phyloP scores from a whole-genome alignment of 64 coral and sea anemone genomes.

The Stichodactyla mertensii region DNA sequence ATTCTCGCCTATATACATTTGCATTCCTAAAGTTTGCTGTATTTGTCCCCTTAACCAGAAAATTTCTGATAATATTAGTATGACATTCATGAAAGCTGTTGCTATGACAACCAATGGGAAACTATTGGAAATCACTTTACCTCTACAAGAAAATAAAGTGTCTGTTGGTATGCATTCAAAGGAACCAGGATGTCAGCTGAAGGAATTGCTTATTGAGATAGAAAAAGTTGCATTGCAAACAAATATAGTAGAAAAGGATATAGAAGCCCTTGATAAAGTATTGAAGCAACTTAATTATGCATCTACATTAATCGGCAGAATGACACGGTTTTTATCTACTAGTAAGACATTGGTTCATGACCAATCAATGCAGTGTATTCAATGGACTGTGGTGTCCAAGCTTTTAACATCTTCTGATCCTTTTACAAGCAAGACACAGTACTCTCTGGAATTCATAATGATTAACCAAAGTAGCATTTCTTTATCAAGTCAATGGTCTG shows the following conservation, averaged over 20 bases:
- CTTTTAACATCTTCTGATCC: background rate
- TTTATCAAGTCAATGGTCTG: background rate
- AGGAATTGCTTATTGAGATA: background rate
- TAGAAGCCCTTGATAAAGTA: background rate
- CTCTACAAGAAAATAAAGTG: background rate
- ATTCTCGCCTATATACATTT: background rate
- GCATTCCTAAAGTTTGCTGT: background rate
- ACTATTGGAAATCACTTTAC: background rate
- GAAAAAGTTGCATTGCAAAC: slow-evolving; percentile 1
- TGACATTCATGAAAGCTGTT: background rate
- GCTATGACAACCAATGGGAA: background rate
- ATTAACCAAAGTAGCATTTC: background rate
- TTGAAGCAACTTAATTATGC: slow-evolving; percentile 2
- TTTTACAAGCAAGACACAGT: background rate
- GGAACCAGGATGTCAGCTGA: background rate
- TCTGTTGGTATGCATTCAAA: background rate
- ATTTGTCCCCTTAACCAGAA: background rate
- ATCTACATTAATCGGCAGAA: background rate
- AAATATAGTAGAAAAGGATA: background rate
- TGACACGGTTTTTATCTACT: background rate
- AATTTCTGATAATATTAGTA: background rate
- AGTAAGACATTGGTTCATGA: background rate
- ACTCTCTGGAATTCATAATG: background rate
- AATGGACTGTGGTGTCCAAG: background rate
- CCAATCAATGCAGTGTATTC: background rate